These are phyloP conservation scores for Mormyrus proboscirostris DNA, from an alignment of 2,797 vertebrate genomes.

Conservation along the genomic window DNA sequence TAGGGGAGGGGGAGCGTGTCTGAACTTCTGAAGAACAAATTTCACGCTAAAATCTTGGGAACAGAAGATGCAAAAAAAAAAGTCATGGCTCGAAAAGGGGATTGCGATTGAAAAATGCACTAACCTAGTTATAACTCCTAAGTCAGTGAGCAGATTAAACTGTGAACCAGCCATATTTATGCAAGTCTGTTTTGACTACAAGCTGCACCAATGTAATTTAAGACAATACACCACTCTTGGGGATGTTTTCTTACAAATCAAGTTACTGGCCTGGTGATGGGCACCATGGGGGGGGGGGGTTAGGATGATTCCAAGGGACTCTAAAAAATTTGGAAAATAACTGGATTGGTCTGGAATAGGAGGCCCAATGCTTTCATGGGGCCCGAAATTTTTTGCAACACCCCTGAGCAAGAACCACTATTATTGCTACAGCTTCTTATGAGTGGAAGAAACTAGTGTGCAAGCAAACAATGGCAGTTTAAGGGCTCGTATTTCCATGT, in stretches of 20 bases:
- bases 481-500: background rate
- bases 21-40: slow-evolving; percentile 4
- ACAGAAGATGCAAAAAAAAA: background rate
- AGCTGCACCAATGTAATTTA: background rate
- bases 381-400: background rate
- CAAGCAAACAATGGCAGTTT: background rate
- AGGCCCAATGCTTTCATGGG: background rate
- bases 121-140: background rate
- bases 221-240: background rate
- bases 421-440: background rate
- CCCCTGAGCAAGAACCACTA: background rate
- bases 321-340: background rate
- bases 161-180: background rate
- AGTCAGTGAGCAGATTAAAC: background rate
- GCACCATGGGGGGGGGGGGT: no score
- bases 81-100: background rate
- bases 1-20: background rate
- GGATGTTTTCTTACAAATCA: background rate
- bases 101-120: background rate
- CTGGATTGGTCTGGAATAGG: background rate
- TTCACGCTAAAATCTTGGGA: background rate
- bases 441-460: background rate
- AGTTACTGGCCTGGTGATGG: background rate
- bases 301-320: no score
- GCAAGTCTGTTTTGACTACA: background rate